A percentile compares a stretch with the other conserved stretches of the same genome.
Evolutionary conservation across 2,797 vertebrate species (phyloP).

Genomic region (Micrastur ruficollis): DNA sequence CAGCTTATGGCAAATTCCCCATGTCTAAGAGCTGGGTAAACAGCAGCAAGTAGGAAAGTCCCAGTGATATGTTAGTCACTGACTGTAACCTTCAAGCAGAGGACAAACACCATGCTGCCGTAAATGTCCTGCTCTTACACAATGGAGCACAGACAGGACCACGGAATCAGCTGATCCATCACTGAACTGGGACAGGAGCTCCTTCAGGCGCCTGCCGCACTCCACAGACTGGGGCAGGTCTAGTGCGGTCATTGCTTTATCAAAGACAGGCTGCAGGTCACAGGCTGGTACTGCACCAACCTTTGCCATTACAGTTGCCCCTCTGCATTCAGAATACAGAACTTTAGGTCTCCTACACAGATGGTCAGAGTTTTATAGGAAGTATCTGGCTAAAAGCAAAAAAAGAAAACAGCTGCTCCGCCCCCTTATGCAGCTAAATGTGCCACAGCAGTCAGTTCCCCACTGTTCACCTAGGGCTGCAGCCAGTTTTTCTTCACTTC

Average conservation of each 20-base stretch:
- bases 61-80: neutral
- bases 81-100: neutral
- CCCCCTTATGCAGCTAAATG: neutral
- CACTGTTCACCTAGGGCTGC: neutral
- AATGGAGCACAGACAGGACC: neutral
- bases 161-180: neutral
- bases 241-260: neutral
- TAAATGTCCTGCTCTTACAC: neutral
- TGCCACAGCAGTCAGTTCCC: neutral
- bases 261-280: neutral
- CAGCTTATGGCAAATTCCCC: conserved; percentile 40
- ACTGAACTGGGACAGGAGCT: neutral
- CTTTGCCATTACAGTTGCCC: neutral
- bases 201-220: fast-evolving
- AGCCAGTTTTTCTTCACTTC: neutral
- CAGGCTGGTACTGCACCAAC: neutral
- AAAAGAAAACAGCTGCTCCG: neutral
- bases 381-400: neutral
- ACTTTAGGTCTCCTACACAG: neutral
- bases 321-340: neutral
- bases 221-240: neutral
- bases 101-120: neutral
- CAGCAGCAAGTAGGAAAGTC: conserved; percentile 49
- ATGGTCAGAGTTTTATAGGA: neutral
- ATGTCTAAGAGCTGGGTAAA: conserved; percentile 20